Evolutionary conservation across 2,113 vertebrate genomes (phyloP), one percentile per base, ranked within the genome.

Genomic region (Cebidichthys violaceus): DNA sequence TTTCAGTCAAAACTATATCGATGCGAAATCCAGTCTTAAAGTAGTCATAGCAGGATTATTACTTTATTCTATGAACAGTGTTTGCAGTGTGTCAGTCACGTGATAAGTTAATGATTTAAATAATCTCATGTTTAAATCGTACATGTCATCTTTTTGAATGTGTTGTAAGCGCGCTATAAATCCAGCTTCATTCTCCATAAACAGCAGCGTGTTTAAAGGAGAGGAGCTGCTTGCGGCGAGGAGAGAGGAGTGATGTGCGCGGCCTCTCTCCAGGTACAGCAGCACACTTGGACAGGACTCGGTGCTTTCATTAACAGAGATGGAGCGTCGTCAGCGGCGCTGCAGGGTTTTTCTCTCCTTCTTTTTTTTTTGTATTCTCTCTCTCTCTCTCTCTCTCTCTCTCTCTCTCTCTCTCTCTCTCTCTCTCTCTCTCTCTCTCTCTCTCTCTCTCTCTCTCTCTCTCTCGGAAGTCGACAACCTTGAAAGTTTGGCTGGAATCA

Each of bases 261-360:
- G 86, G 87, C 91, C 57, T 61, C 72, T 31, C 65, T 91, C 87
- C 88, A 90, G 85, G 65, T 77, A 17, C 83, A 35, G 81, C 86
- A 77, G 77, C 74, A 84, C 60, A n/a, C 78, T 90, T 91, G 90
- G 90, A 90, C 73, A 9, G 65, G 86, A 85, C 73, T 89, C 79
- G 3, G 71, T 50, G 76, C 72, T 92, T 89, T 90, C 90, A 90
- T 91, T 92, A 92, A 76, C 66, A 65, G 84, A 89, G 87, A 88
- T 92, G 67, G 70, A 89, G 41, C 60, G 4, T 65, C 13, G 41
- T 90, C 83, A 33, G 62, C 73, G 77, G 85, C 79, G 72, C 18
- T 64, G 33, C 52, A 29, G 55, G 35, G 31, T 41, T 82, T 66
- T 43, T 55, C 5, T 77, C 37, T 33, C 31, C 3, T 29, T 31